phyloP scores from a whole-genome alignment of 2,113 vertebrate genomes.

The Amia ocellicauda region DNA sequence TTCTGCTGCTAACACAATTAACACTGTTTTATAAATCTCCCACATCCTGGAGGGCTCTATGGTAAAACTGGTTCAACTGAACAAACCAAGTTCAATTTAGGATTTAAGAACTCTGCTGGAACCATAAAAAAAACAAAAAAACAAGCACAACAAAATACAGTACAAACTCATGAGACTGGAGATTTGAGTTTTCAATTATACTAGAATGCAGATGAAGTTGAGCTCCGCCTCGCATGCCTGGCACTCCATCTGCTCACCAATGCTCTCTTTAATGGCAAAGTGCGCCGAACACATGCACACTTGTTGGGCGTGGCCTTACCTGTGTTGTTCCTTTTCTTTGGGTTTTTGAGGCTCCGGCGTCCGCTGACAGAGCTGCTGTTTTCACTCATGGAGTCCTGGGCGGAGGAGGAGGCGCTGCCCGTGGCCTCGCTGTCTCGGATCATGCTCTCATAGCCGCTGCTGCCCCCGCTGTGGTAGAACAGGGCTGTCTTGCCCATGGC shows the following conservation, averaged over 20 bases:
- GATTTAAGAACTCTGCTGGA: too few species aligned
- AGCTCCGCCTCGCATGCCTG: constrained; percentile 56
- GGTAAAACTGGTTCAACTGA: too few species aligned
- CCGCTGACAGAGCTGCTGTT: constrained; percentile 84
- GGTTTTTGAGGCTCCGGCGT: constrained; percentile 83
- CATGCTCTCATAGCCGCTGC: constrained; percentile 97
- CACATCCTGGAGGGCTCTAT: too few species aligned
- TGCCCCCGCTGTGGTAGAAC: constrained; percentile 96
- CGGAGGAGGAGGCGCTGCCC: constrained; percentile 88
- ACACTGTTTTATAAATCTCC: too few species aligned
- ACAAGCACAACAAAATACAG: too few species aligned
- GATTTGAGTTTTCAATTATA: too few species aligned
- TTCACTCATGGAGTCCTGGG: constrained; percentile 94
- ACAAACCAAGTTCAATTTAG: too few species aligned
- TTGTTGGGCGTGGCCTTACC: constrained; percentile 71
- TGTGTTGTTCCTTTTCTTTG: constrained; percentile 84
- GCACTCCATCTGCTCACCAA: constrained; percentile 12
- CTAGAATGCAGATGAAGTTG: too few species aligned
- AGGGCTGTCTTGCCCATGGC: constrained; percentile 96
- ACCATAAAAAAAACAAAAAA: too few species aligned
- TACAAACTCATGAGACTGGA: too few species aligned
- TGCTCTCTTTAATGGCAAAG: background rate
- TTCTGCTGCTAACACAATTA: too few species aligned
- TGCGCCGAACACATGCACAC: too few species aligned
- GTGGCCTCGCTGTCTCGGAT: constrained; percentile 96